Base-by-base conservation (phyloP, 2,888 invertebrate species). In the Tenthredo amoena region DNA sequence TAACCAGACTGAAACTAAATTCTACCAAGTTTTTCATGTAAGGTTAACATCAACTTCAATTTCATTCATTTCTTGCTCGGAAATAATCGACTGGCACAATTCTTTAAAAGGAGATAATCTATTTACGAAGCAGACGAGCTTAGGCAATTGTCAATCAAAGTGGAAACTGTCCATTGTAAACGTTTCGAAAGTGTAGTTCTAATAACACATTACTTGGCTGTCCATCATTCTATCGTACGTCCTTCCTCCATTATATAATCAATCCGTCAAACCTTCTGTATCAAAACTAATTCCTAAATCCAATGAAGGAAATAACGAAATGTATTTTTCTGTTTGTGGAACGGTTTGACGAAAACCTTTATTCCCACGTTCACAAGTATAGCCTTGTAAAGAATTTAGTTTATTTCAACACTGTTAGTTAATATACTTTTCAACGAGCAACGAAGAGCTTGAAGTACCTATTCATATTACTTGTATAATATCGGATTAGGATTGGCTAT, bases 161-260 rank as follows among this genome's bases (percentile, higher is more conserved):
- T 55, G 55, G 55, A n/a, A n/a, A 55, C 55, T n/a, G n/a, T 6
- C n/a, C n/a, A 55, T 55, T 55, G n/a, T 18, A 7, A 55, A 55
- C 7, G 10, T n/a, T n/a, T n/a, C 55, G 55, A 6, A n/a, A n/a
- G 18, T 7, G 55, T n/a, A 7, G 6, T n/a, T 55, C n/a, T 55
- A n/a, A 55, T 55, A n/a, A 55, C n/a, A 55, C 55, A n/a, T 55
- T 55, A n/a, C 55, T n/a, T 55, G n/a, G n/a, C 55, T n/a, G 55
- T 55, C 55, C 6, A n/a, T 55, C 55, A 55, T 7, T 55, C 7
- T 18, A 55, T 55, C 18, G 1, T n/a, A 55, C n/a, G 7, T 55
- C 18, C 55, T 10, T 7, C n/a, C 55, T n/a, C 18, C 55, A n/a
- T n/a, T 55, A 55, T 55, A 55, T 7, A n/a, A 4, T 50, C 55